A percentile compares a stretch with the other conserved stretches of the same genome.
Evolutionary conservation across 2,113 vertebrate genomes (phyloP).

Genomic region (Vidua chalybeata): DNA sequence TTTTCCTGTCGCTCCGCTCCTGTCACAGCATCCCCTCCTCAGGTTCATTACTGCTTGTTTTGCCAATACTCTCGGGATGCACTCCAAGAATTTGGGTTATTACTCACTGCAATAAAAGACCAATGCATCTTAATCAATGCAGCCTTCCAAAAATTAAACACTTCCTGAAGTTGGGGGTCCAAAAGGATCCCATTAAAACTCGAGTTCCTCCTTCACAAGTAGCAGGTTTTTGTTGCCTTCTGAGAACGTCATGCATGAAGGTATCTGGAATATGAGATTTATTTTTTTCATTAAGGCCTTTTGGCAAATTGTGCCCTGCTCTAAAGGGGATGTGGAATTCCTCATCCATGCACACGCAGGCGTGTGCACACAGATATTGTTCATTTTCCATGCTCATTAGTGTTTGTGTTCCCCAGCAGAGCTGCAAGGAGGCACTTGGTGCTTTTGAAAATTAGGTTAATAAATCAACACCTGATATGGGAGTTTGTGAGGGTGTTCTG

Average conservation of each 20-base stretch:
- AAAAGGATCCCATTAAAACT: background rate
- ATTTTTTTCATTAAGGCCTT: background rate
- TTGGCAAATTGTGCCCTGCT: background rate
- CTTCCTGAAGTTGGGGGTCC: background rate
- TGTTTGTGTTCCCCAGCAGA: background rate
- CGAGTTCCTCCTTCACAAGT: background rate
- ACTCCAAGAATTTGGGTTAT: background rate
- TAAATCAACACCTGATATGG: background rate
- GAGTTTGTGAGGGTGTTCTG: background rate
- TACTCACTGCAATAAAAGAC: background rate
- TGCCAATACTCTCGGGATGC: background rate
- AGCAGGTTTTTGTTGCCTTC: background rate
- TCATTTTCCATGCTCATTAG: background rate
- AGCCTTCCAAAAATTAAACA: background rate
- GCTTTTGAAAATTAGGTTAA: background rate
- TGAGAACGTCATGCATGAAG: background rate
- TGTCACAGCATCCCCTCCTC: background rate
- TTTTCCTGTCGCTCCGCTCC: background rate
- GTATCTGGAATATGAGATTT: background rate
- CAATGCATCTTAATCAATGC: background rate
- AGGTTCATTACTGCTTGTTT: background rate
- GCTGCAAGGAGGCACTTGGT: background rate
- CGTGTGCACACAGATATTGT: background rate
- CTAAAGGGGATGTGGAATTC: background rate
- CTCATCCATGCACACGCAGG: background rate